These are phyloP conservation scores for Archaeoteleia sp. DNA, from an alignment of 2,888 invertebrate species.

Conservation along the genomic window DNA sequence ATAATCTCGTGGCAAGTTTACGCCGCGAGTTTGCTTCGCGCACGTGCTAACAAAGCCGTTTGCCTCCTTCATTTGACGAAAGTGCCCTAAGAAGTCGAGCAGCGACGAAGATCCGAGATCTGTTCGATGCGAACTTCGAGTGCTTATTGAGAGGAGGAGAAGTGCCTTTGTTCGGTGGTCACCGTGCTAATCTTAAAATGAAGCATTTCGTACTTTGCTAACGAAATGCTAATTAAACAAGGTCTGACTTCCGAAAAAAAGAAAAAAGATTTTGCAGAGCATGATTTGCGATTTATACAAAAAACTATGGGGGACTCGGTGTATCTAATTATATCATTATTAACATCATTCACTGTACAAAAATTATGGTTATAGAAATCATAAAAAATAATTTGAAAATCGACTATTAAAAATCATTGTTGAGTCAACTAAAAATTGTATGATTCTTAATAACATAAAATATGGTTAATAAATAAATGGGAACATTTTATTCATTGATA, in stretches of 20 bases:
- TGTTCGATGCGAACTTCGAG: slow-evolving; percentile 40
- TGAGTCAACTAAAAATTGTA: too few relatives aligned
- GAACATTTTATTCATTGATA: too few relatives aligned
- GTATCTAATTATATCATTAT: too few relatives aligned
- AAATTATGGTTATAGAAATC: too few relatives aligned
- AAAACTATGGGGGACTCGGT: too few relatives aligned
- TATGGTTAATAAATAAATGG: slow-evolving; percentile 6
- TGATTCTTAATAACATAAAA: too few relatives aligned
- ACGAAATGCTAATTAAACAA: slow-evolving; percentile 45
- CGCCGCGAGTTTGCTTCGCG: slow-evolving; percentile 47
- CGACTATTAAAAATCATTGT: too few relatives aligned
- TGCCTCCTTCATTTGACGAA: slow-evolving; percentile 43
- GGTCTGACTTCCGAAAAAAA: slow-evolving; percentile 38
- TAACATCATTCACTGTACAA: too few relatives aligned
- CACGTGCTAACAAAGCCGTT: slow-evolving; percentile 55
- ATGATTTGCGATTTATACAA: too few relatives aligned
- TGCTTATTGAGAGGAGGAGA: slow-evolving; percentile 41
- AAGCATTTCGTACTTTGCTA: slow-evolving; percentile 34
- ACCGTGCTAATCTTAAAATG: slow-evolving; percentile 44
- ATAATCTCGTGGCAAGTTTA: slow-evolving; percentile 60
- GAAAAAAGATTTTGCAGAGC: too few relatives aligned
- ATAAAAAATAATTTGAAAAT: too few relatives aligned
- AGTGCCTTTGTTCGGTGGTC: slow-evolving; percentile 47
- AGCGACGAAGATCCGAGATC: slow-evolving; percentile 39
- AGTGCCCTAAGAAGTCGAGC: slow-evolving; percentile 49